Evolutionary conservation across 2,797 vertebrate species (phyloP).

Genomic region (Gymnothorax javanicus): DNA sequence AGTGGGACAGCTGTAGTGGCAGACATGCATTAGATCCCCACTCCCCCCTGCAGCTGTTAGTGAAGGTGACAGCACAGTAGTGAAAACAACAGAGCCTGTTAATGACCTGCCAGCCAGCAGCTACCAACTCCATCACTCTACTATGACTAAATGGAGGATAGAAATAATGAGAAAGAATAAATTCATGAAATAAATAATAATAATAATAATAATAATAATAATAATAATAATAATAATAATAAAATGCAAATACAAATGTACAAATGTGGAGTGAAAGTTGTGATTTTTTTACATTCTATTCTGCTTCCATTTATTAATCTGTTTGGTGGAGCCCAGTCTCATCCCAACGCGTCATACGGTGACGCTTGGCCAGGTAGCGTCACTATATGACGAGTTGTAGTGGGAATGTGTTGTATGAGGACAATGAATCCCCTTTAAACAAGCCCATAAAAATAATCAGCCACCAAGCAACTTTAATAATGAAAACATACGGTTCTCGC

Average conservation of each 20-base stretch:
- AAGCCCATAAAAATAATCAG: no score
- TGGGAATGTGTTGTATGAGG: no score
- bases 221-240: background rate
- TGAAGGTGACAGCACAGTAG: slow-evolving; percentile 2
- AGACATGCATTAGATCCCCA: slow-evolving; percentile 13
- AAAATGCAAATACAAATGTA: background rate
- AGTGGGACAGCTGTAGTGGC: slow-evolving; percentile 18
- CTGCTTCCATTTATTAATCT: no score
- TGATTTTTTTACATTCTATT: background rate
- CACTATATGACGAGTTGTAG: no score
- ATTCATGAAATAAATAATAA: background rate
- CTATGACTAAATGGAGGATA: background rate
- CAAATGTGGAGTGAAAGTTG: background rate
- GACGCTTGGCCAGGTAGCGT: no score
- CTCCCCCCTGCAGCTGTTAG: slow-evolving; percentile 17
- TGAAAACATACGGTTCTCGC: no score
- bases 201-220: background rate
- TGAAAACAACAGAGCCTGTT: slow-evolving; percentile 4
- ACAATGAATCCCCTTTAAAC: no score
- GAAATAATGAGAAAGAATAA: background rate
- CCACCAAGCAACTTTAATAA: no score
- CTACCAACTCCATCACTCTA: background rate
- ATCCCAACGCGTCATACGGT: no score
- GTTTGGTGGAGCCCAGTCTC: no score
- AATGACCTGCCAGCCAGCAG: slow-evolving; percentile 8